Percentiles rank a stretch among this genome's conserved stretches.
Conservation (phyloP, 2,113 vertebrate species). For the Zosterops borbonicus region DNA sequence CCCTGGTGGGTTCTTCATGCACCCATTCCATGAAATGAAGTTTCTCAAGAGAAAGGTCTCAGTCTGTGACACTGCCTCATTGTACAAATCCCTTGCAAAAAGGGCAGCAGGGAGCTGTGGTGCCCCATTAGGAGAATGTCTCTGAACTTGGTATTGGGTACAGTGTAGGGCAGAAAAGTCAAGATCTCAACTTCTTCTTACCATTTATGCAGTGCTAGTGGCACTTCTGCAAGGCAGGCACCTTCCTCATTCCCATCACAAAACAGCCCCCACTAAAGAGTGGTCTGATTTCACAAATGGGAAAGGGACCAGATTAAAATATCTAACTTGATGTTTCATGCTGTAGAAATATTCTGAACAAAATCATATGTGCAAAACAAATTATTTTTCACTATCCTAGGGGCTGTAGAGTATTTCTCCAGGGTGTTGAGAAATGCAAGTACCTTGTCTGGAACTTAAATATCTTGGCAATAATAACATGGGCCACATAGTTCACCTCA, state of each 20-base stretch:
- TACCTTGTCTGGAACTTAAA: neutral
- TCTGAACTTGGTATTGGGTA: neutral
- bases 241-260: neutral
- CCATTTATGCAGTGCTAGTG: neutral
- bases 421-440: neutral
- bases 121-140: neutral
- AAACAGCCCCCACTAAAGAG: neutral
- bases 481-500: neutral
- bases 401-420: neutral
- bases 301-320: neutral
- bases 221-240: neutral
- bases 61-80: neutral
- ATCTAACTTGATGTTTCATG: neutral
- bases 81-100: neutral
- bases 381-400: neutral
- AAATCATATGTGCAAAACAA: neutral
- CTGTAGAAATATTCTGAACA: neutral
- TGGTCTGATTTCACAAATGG: neutral
- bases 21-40: neutral
- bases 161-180: neutral
- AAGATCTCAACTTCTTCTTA: neutral
- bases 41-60: neutral
- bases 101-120: neutral
- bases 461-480: neutral
- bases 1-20: neutral